These are phyloP conservation scores for Ectemnius cavifrons DNA, from an alignment of 2,888 invertebrate species.

Conservation along the genomic window DNA sequence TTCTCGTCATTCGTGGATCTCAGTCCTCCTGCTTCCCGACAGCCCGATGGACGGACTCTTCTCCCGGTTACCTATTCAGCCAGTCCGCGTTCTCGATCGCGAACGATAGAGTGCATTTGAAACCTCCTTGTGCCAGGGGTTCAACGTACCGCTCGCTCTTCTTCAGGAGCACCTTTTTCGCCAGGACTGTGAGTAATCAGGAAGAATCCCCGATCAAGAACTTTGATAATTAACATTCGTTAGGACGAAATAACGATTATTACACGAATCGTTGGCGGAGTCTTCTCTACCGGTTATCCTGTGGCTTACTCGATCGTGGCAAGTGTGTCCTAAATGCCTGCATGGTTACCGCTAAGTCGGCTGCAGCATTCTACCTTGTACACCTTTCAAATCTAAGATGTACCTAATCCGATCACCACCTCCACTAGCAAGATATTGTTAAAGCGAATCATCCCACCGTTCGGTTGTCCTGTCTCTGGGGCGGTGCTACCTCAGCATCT, in stretches of 20 bases:
- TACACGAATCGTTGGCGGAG: neutral
- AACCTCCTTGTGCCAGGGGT: neutral
- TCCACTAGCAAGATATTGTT: no score
- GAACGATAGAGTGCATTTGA: constrained; percentile 5
- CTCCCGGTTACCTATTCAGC: constrained; percentile 34
- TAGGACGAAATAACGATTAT: neutral
- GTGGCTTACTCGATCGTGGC: no score
- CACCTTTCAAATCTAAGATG: no score
- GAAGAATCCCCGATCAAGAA: neutral
- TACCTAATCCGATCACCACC: no score
- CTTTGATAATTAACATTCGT: neutral
- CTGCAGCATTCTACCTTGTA: neutral
- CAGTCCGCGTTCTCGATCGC: neutral
- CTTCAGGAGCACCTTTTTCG: neutral
- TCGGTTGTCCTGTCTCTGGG: no score
- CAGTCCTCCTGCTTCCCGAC: constrained; percentile 72
- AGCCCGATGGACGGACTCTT: constrained; percentile 70
- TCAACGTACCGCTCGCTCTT: no score
- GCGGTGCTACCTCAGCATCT: no score
- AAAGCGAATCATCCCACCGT: constrained; percentile 15
- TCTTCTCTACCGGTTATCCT: neutral
- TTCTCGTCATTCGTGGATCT: constrained; percentile 66
- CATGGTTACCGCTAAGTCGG: neutral
- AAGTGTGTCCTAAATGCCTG: constrained; percentile 5
- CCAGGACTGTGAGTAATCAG: constrained; percentile 1